A percentile compares a stretch with the other conserved stretches of the same genome.
Evolutionary conservation across 2,113 vertebrate genomes (phyloP).

Genomic region (Gopherus evgoodei): DNA sequence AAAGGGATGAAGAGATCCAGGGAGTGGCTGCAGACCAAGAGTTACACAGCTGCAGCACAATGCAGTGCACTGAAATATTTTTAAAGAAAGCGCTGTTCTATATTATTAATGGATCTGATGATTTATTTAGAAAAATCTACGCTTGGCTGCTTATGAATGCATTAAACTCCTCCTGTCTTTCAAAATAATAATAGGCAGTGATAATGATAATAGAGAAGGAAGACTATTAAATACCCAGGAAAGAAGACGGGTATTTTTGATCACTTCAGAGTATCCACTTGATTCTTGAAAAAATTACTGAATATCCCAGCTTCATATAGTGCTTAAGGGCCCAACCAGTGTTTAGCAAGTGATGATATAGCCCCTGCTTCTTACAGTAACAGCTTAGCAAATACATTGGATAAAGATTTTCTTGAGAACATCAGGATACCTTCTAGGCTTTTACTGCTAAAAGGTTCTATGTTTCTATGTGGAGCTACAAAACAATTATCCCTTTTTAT

Average conservation of each 20-base stretch:
- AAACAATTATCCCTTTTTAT: background rate
- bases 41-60: background rate
- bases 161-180: background rate
- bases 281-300: accelerated
- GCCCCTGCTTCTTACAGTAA: accelerated
- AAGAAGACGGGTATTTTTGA: background rate
- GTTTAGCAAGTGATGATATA: background rate
- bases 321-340: background rate
- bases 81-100: background rate
- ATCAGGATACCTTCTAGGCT: background rate
- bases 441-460: accelerated
- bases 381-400: accelerated
- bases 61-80: background rate
- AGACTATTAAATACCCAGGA: accelerated
- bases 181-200: background rate
- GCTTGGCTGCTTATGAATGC: background rate
- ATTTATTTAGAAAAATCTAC: constrained; percentile 59
- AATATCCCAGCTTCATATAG: accelerated
- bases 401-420: background rate
- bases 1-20: accelerated
- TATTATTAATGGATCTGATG: constrained; percentile 47
- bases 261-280: background rate
- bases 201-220: background rate
- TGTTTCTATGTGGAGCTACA: background rate
- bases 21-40: background rate